Base-by-base conservation (phyloP, 2,797 vertebrate genomes). In the Tragelaphus eurycerus region DNA sequence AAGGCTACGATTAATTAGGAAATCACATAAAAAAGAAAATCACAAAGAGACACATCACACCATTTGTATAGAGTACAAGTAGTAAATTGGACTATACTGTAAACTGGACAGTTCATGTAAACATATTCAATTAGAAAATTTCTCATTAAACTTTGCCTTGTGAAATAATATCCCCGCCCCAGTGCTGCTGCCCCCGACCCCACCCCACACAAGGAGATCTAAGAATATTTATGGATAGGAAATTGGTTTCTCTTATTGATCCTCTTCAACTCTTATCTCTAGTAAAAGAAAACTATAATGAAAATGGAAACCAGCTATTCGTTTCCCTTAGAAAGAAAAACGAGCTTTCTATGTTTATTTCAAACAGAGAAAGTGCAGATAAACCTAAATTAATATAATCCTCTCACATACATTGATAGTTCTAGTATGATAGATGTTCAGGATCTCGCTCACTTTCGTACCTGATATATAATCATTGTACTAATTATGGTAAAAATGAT, bases 1-100 rank as follows among this genome's bases (percentile, higher is more conserved):
- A 87, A n/a, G 76, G 60, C 79, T 89, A 62, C 96, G 96, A 97
- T 96, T 98, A 98, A 98, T 98, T 98, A 98, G 78, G 50, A 96
- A 98, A 98, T 98, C 89, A 98, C 86, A 95, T 87, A 93, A 97
- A 96, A 95, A 94, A 96, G 64, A 95, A 95, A 94, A 83, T 54
- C 78, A 95, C 48, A 86, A 16, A 15, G 27, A 81, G 52, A 74
- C 9, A 89, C 21, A 83, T 67, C 83, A 95, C 43, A 95, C 23
- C 84, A 57, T 93, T 83, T 91, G 16, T 93, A 79, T 54, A 90
- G n/a, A 95, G 34, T 74, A 67, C 34, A 93, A 87, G 38, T 57
- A 67, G 74, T 86, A 85, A 9, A 91, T 55, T 74, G 0, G 57
- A 88, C 52, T 95, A 86, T 92, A 88, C 86, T 93, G 12, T 78